Evolutionary conservation across 2,888 invertebrate genomes (phyloP).

Genomic region (Osedax fenrisi): DNA sequence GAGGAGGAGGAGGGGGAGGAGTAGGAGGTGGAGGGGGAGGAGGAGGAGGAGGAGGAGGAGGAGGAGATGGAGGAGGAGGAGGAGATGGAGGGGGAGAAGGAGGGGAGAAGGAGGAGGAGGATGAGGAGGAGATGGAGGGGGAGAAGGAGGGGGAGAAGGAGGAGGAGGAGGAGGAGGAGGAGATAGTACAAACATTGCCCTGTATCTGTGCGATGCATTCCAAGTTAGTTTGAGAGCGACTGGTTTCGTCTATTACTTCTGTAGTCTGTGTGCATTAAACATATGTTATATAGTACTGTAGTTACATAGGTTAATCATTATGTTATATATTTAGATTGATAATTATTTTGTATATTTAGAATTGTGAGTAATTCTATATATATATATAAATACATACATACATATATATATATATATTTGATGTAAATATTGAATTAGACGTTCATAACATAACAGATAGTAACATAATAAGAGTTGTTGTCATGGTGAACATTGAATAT

Average conservation of each 20-base stretch:
- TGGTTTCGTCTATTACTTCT: background rate
- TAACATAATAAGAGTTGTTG: too few species aligned
- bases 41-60: background rate
- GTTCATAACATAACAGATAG: too few species aligned
- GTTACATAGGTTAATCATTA: too few species aligned
- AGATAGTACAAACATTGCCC: background rate
- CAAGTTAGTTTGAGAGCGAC: background rate
- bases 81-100: background rate
- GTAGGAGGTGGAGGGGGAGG: background rate
- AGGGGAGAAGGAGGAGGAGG: background rate
- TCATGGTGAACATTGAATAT: too few species aligned
- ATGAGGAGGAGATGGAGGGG: background rate
- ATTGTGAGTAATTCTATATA: too few species aligned
- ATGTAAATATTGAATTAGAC: too few species aligned
- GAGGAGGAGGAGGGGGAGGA: background rate
- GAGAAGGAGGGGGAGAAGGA: background rate
- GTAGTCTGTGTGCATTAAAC: too few species aligned
- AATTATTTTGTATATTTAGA: too few species aligned
- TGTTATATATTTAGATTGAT: too few species aligned
- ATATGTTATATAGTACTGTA: too few species aligned
- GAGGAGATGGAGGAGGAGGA: background rate
- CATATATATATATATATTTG: too few species aligned
- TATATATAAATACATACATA: too few species aligned
- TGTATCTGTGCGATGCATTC: background rate
- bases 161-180: background rate